Percentiles rank a stretch among this genome's conserved stretches.
These are phyloP conservation scores for Botia kubotai DNA, from an alignment of 2,797 vertebrate genomes.

Conservation along the genomic window DNA sequence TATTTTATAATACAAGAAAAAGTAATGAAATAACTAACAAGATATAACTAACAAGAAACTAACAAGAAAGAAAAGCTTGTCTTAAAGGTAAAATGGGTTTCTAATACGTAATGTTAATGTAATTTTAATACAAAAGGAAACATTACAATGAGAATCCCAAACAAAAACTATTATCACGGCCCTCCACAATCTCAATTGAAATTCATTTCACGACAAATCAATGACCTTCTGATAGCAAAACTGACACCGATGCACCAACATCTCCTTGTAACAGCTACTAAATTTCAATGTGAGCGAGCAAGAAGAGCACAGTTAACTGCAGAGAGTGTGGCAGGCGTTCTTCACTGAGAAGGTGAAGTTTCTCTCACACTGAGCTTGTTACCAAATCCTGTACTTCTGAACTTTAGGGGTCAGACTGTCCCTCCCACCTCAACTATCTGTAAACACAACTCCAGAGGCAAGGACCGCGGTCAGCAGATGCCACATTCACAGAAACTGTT, in stretches of 20 bases:
- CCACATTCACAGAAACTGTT: slow-evolving; percentile 27
- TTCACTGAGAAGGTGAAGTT: slow-evolving; percentile 33
- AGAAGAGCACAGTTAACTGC: not conserved
- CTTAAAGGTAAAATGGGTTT: no score
- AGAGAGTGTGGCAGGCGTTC: slow-evolving; percentile 5
- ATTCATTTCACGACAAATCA: not conserved
- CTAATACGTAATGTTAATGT: no score
- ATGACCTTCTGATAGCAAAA: not conserved
- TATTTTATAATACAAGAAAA: no score
- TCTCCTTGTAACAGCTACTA: slow-evolving; percentile 1
- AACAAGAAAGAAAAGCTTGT: no score
- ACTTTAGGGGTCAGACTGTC: slow-evolving; percentile 43
- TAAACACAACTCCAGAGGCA: slow-evolving; percentile 45
- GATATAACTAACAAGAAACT: no score
- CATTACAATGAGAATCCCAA: not conserved
- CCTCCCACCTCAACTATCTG: slow-evolving; percentile 46
- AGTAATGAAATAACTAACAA: no score
- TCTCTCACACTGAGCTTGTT: slow-evolving; percentile 31
- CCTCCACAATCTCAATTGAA: not conserved
- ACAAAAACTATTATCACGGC: no score
- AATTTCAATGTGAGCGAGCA: not conserved
- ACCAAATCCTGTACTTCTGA: slow-evolving; percentile 54
- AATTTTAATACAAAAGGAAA: no score
- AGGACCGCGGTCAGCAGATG: slow-evolving; percentile 39
- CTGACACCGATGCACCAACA: not conserved